Evolutionary conservation across 2,888 invertebrate species (phyloP).

Genomic region (Coelogynopora nodosa): DNA sequence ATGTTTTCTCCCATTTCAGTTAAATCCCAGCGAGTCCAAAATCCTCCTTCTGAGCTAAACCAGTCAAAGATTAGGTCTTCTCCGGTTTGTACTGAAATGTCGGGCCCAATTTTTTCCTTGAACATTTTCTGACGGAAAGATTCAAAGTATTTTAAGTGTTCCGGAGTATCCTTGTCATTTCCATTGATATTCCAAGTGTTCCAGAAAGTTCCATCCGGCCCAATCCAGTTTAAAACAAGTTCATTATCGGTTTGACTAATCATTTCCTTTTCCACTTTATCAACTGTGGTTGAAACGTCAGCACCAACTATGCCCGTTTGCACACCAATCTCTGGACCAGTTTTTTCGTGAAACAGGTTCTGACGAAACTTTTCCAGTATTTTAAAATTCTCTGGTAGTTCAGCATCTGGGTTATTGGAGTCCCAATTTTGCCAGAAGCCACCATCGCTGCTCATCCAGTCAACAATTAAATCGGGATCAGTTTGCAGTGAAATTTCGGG

Average conservation of each 20-base stretch:
- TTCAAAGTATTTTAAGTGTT: not conserved
- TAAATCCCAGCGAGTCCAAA: not conserved
- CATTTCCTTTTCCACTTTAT: not conserved
- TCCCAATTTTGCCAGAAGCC: not conserved
- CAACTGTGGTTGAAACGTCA: not conserved
- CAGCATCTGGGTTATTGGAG: not conserved
- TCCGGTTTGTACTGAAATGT: not conserved
- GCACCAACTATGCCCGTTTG: not conserved
- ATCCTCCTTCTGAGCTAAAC: not conserved
- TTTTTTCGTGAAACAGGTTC: not conserved
- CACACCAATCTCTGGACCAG: not conserved
- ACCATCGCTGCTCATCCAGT: not conserved
- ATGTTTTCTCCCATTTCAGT: not conserved
- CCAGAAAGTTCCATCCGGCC: not conserved
- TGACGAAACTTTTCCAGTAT: not conserved
- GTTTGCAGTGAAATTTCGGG: not conserved
- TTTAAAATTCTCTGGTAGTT: not conserved
- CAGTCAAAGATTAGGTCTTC: not conserved
- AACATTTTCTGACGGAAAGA: not conserved
- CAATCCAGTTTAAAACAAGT: not conserved
- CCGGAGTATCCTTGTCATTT: not conserved
- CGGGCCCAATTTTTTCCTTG: not conserved
- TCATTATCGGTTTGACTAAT: not conserved
- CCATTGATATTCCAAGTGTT: not conserved
- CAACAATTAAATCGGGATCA: not conserved